Evolutionary conservation across 2,113 vertebrate species (phyloP), one percentile per base, ranked within the genome.

Genomic region (Prunella fulvescens): DNA sequence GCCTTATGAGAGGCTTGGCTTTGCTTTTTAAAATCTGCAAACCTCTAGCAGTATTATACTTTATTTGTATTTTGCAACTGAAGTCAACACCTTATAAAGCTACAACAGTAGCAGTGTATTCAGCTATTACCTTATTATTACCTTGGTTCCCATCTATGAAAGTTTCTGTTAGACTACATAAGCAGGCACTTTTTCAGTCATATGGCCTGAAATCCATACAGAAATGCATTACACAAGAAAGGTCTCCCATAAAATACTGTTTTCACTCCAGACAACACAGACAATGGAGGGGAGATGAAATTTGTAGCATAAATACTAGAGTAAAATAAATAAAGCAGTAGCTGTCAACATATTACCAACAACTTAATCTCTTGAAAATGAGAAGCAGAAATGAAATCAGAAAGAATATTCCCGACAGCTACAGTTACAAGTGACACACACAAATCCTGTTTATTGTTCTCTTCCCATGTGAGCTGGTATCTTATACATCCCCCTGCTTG

Each of bases 371-470:
- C 94, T 70, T 88, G 77, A 45, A 87, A 94, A 97, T 66, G 33
- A 95, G 93, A 61, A 93, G 89, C 92, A 92, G 92, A 96, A 97
- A 95, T 93, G 94, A 97, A 96, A 93, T 74, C n/a, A 94, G 95
- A 94, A 86, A 72, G 94, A 95, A 94, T 65, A 56, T 47, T 65
- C 86, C 88, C 73, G 88, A 91, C 76, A 95, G 90, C 81, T 94
- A 82, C 35, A 73, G 92, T 97, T 93, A 81, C 73, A 95, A 94
- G 74, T 84, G 50, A 74, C 35, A 71, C 61, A 58, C 61, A 78
- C 62, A 94, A 81, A 96, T 67, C 79, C 45, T 86, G 50, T 66
- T 96, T 89, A 79, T 57, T 92, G 81, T 96, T 90, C 91, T 94
- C 88, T 86, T 96, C 96, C 87, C 91, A 57, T 90, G 77, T 22